Base-by-base conservation (phyloP, 2,113 vertebrate genomes). In the Ammodytes dubius region DNA sequence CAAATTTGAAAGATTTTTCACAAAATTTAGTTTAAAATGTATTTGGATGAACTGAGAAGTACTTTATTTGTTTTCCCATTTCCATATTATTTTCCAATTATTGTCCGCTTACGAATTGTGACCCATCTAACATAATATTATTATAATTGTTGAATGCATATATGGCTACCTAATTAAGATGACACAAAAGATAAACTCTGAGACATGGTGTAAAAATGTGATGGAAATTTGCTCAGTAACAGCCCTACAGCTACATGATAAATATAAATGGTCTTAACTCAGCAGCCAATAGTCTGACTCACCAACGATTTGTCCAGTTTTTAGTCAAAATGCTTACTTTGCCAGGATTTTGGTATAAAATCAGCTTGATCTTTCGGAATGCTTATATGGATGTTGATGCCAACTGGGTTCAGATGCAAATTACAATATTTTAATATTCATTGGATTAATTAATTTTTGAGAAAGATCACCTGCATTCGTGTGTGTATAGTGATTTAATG, bases 101-200 rank as follows among this genome's bases (percentile, higher is more conserved):
- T 64, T 54, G 49, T 12, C 59, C 45, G 40, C 49, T n/a, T 53
- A 75, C 64, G 19, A n/a, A 4, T 40, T 5, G 9, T 46, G 19
- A 56, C 40, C 27, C 60, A 45, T 54, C 56, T 65, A n/a, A 37
- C 49, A 74, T 53, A 45, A 64, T 63, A 63, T 17, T 64, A 39
- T 43, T 59, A 53, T 35, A 37, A 65, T 56, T 4, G 14, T 64
- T 37, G 17, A 50, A 74, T 3, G 8, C 39, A 43, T 54, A 54
- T 64, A 65, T 46, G 45, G 72, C 39, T 54, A 37, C 14, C 59
- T 56, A 65, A 54, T 74, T 74, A 64, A 74, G 9, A 66, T 43
- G 14, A 75, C 60, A 37, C n/a, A 17, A n/a, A 7, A 40, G 61
- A 76, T 5, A 13, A 52, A 74, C 46, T n/a, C 70, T 49, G 17